Evolutionary conservation across 2,888 invertebrate species (phyloP).

Genomic region (Deladenus siricidicola): DNA sequence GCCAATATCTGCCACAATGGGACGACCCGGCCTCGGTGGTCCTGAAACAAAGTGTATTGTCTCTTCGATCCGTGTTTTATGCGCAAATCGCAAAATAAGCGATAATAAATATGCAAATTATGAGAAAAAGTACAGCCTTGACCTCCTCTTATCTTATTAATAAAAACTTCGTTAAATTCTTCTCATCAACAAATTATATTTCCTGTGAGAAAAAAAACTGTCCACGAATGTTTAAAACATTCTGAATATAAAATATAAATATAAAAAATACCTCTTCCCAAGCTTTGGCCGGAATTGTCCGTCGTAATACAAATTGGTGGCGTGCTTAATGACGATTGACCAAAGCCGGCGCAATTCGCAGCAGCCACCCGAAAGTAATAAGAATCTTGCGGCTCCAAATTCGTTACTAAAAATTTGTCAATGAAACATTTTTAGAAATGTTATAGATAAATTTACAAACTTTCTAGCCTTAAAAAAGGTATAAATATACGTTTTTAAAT

Average conservation of each 20-base stretch:
- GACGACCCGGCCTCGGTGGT: conserved; percentile 36
- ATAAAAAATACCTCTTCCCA: no score
- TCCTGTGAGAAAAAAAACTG: no score
- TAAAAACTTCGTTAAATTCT: no score
- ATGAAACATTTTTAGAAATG: not conserved
- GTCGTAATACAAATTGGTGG: conserved; percentile 29
- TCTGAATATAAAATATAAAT: no score
- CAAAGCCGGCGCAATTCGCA: conserved; percentile 50
- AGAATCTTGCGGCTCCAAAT: conserved; percentile 32
- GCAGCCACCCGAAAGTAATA: conserved; percentile 52
- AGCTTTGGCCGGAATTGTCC: not conserved
- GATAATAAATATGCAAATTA: no score
- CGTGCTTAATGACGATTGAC: conserved; percentile 43
- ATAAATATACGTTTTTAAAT: not conserved
- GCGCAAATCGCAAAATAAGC: no score
- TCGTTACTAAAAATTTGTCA: conserved; percentile 32
- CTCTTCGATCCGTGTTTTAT: no score
- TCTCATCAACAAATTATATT: no score
- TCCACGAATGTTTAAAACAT: no score
- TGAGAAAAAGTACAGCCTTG: no score
- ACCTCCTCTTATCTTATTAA: no score
- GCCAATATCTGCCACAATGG: conserved; percentile 41
- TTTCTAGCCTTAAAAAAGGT: not conserved
- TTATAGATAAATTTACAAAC: not conserved
- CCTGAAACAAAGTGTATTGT: conserved; percentile 13